A percentile compares a stretch with the other conserved stretches of the same genome.
Conservation (phyloP, 2,797 vertebrate species). For the Takifugu ocellatus region DNA sequence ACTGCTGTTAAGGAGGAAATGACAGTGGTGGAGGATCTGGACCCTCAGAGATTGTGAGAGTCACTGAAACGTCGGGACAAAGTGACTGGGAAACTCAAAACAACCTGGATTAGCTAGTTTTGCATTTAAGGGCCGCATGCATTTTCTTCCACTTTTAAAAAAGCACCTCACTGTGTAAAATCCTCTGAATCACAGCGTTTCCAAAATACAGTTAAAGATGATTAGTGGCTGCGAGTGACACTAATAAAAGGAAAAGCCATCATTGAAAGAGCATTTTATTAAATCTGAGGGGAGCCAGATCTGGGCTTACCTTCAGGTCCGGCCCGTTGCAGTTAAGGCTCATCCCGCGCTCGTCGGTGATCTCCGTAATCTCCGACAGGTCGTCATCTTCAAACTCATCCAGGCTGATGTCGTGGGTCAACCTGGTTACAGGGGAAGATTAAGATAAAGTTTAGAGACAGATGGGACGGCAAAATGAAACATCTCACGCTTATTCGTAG, state of each 20-base stretch:
- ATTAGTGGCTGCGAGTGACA: not conserved
- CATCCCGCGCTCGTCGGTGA: conserved; percentile 91
- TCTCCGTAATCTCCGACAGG: conserved; percentile 91
- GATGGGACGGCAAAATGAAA: not conserved
- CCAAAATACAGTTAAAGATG: too few species aligned
- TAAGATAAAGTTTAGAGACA: conserved; percentile 2
- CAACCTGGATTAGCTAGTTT: too few species aligned
- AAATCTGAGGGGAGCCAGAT: not conserved
- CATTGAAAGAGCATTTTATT: not conserved
- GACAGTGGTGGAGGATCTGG: conserved; percentile 5
- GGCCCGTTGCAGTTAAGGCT: conserved; percentile 90
- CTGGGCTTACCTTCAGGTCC: conserved; percentile 80
- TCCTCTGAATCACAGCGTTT: too few species aligned
- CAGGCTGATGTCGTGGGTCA: conserved; percentile 97
- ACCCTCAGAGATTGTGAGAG: not conserved
- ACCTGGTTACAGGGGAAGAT: conserved; percentile 71
- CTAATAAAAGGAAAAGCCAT: not conserved
- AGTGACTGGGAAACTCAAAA: too few species aligned
- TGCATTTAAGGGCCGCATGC: not conserved
- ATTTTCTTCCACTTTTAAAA: not conserved
- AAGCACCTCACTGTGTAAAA: not conserved
- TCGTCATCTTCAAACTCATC: conserved; percentile 99
- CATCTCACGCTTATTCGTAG: conserved; percentile 13
- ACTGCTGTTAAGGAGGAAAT: conserved; percentile 35
- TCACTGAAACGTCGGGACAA: not conserved